Base-by-base conservation (phyloP, 2,113 vertebrate species). In the Sapajus apella region DNA sequence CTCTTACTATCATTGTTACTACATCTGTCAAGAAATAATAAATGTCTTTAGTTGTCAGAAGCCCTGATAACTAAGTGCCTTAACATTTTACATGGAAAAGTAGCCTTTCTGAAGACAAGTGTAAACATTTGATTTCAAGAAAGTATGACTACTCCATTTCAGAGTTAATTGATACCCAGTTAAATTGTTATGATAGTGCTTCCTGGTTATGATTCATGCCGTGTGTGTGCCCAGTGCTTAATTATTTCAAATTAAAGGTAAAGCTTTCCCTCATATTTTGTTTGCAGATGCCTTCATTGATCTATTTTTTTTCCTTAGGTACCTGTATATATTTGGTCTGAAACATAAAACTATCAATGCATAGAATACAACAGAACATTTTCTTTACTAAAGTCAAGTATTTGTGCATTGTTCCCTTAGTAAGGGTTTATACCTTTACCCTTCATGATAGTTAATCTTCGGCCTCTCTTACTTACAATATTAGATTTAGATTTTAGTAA, bases 201-300 rank as follows among this genome's bases (percentile, higher is more conserved):
- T 64, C n/a, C 12, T 61, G 56, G 14, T 95, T 92, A 27, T 70
- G 27, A 50, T 61, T 91, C 64, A 76, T 76, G 32, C 37, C 72
- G 37, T 92, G 17, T 56, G 4, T 47, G 20, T 72, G 8, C 66
- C 40, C 10, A 35, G 32, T 70, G 20, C n/a, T 81, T 88, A 87
- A 70, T 61, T 76, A 40, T 94, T 98, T 97, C 52, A 93, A 40
- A 79, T 83, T 93, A 75, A 89, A 94, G 45, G 40, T 81, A 50
- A 87, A 79, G 0, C 0, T 68, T 91, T 11, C 77, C 40, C 20
- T 88, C 14, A 45, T 72, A 64, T 88, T 87, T 93, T 80, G 61
- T 87, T 93, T 64, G 16, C 3, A 96, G 40, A 85, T 92, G 14
- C 1, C 27, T 91, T 94, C 43, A n/a, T 68, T 91, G 27, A 14